Evolutionary conservation across 2,113 vertebrate genomes (phyloP).

Genomic region (Trochalopteron elliotii): DNA sequence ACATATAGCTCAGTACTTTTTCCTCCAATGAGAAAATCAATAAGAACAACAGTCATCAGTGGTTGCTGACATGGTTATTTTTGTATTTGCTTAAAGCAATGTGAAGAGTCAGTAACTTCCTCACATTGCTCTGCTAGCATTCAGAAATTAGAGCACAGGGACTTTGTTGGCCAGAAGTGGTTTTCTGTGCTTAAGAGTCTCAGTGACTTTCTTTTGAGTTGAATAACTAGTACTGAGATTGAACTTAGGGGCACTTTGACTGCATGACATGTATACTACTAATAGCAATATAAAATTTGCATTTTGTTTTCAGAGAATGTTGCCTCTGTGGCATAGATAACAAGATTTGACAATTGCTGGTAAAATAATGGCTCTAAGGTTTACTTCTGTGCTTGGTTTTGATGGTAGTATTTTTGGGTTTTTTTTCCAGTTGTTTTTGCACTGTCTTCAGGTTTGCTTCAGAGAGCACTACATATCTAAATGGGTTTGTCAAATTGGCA

Average conservation of each 20-base stretch:
- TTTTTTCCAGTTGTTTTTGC: background rate
- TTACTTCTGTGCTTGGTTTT: background rate
- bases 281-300: background rate
- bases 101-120: background rate
- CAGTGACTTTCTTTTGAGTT: background rate
- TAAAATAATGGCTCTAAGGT: background rate
- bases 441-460: background rate
- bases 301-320: background rate
- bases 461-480: background rate
- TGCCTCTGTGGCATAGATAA: background rate
- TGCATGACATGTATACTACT: background rate
- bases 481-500: background rate
- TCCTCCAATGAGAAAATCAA: background rate
- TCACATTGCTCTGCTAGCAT: background rate
- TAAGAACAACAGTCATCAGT: background rate
- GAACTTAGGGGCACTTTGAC: fast-evolving
- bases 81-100: background rate
- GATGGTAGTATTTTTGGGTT: background rate
- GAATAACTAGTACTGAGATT: background rate
- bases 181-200: background rate
- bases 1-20: background rate
- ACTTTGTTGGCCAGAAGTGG: background rate
- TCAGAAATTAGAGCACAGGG: background rate
- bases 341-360: background rate
- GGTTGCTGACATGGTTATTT: background rate